Percentiles rank a stretch among this genome's conserved stretches.
These are phyloP conservation scores for Tetramorium simillimum DNA, from an alignment of 1,140 invertebrate species.

Conservation along the genomic window DNA sequence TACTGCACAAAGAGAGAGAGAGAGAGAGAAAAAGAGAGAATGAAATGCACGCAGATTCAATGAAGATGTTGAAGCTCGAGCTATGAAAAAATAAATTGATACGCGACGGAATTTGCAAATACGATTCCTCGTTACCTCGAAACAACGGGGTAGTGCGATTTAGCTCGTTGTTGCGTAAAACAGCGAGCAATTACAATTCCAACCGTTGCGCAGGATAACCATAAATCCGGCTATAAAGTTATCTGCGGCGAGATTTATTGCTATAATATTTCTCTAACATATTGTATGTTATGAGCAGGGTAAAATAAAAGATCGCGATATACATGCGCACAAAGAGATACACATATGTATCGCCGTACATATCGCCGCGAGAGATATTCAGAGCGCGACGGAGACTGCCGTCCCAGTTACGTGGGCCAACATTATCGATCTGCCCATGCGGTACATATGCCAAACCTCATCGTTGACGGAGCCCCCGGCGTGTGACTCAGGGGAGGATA, in stretches of 20 bases:
- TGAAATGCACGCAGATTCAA: neutral
- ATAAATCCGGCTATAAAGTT: conserved; percentile 43
- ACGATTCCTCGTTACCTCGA: neutral
- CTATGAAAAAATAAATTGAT: neutral
- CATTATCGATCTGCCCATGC: conserved; percentile 64
- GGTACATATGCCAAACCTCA: conserved; percentile 56
- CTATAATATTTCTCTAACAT: neutral
- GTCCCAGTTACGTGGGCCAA: conserved; percentile 64
- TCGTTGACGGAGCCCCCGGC: conserved; percentile 19
- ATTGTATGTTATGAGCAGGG: neutral
- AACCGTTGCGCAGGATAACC: neutral
- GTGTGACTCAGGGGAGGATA: conserved; percentile 22
- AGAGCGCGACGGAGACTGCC: conserved; percentile 5
- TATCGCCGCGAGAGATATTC: conserved; percentile 21
- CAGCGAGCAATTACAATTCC: conserved; percentile 30
- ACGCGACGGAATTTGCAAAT: neutral
- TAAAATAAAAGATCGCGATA: conserved; percentile 4
- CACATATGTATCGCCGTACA: neutral
- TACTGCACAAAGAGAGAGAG: neutral
- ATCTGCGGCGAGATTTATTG: conserved; percentile 19
- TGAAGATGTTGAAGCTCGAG: neutral
- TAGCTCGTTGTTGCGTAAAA: neutral
- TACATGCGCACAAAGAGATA: no score
- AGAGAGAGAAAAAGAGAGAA: neutral
- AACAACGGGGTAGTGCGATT: conserved; percentile 6